These are phyloP conservation scores for Cataglyphis altisquamis DNA, from an alignment of 2,888 invertebrate species.

Conservation along the genomic window DNA sequence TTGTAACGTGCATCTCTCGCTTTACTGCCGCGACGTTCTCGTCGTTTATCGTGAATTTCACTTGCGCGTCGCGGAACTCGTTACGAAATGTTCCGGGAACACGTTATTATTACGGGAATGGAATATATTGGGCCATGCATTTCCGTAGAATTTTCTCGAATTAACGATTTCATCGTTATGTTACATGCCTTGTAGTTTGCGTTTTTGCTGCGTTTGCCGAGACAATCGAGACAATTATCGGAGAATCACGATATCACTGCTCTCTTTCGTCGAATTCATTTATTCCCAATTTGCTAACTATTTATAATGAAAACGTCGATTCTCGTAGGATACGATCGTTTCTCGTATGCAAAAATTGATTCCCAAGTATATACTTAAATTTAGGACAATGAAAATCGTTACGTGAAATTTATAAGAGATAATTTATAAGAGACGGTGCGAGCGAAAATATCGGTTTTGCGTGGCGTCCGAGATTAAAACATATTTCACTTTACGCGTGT, in stretches of 20 bases:
- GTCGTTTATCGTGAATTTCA: conserved; percentile 29
- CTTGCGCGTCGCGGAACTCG: conserved; percentile 69
- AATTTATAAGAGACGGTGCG: too few species aligned
- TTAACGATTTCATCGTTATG: conserved; percentile 29
- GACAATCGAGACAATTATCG: conserved; percentile 3
- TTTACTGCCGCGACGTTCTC: conserved; percentile 70
- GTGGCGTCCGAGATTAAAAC: conserved; percentile 36
- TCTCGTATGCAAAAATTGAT: not conserved
- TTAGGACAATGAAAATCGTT: not conserved
- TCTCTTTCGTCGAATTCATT: conserved; percentile 18
- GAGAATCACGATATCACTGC: conserved; percentile 30
- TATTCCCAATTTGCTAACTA: conserved; percentile 17
- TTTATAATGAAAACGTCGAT: conserved; percentile 7
- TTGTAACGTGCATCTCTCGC: conserved; percentile 72
- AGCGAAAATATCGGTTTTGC: conserved; percentile 20
- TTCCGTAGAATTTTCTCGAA: conserved; percentile 51
- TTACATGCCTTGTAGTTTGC: not conserved
- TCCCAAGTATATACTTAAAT: not conserved
- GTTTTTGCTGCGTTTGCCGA: not conserved
- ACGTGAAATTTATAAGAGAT: not conserved
- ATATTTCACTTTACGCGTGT: conserved; percentile 46
- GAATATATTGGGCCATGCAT: conserved; percentile 46
- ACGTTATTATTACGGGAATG: conserved; percentile 50
- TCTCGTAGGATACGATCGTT: not conserved
- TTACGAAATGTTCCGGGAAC: conserved; percentile 66